A percentile compares a stretch with the other conserved stretches of the same genome.
These are phyloP conservation scores for Tursiops truncatus DNA, from an alignment of 2,113 vertebrate species.

Conservation along the genomic window DNA sequence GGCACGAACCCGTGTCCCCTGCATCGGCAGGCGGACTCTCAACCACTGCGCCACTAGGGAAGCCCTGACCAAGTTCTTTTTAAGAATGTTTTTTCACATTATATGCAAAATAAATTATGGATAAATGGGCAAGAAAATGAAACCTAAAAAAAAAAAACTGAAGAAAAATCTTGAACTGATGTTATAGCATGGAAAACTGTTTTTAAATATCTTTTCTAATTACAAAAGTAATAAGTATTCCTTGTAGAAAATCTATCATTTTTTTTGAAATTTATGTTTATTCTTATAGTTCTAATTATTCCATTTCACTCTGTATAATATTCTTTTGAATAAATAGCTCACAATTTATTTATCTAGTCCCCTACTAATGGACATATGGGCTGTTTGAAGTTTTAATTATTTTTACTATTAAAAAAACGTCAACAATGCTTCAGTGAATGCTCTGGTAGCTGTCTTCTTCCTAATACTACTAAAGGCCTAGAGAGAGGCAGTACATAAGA, in stretches of 20 bases:
- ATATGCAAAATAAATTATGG: not conserved
- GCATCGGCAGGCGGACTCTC: no score
- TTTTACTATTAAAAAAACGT: not conserved
- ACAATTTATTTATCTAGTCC: no score
- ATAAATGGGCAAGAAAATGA: not conserved
- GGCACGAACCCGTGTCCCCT: no score
- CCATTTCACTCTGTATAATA: no score
- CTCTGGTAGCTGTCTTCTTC: not conserved
- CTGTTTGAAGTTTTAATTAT: not conserved
- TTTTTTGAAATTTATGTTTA: not conserved
- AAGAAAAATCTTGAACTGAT: not conserved
- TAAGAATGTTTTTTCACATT: not conserved
- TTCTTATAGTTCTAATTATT: no score
- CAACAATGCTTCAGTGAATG: not conserved
- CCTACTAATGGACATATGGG: no score
- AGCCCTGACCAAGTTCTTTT: not conserved
- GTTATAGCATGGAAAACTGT: not conserved
- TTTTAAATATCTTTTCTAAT: slow-evolving; percentile 1
- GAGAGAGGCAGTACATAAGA: fast-evolving
- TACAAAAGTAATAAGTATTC: not conserved
- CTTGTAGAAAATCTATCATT: not conserved
- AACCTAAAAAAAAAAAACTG: not conserved
- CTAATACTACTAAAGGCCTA: not conserved
- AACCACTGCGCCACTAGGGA: no score
- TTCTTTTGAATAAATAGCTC: no score